These are phyloP conservation scores for Himantopus leucocephalus DNA, from an alignment of 2,113 vertebrate species.

Conservation along the genomic window DNA sequence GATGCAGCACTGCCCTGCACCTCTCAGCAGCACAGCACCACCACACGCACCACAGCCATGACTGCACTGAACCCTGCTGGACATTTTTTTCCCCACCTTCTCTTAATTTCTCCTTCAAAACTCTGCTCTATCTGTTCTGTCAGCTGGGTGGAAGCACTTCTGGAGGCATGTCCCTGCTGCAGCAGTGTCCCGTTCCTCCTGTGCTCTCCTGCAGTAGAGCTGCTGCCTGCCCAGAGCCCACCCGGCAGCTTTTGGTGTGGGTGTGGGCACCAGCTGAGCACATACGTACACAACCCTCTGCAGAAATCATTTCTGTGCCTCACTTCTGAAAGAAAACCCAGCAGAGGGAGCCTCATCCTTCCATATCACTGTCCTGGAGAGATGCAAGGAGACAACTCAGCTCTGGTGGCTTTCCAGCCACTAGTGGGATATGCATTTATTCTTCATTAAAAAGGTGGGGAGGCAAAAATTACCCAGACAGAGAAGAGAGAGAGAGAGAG, in stretches of 20 bases:
- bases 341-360: neutral
- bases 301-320: neutral
- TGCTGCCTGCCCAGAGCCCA: neutral
- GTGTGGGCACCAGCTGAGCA: neutral
- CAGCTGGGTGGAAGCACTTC: neutral
- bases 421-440: neutral
- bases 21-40: neutral
- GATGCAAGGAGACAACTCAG: neutral
- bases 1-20: accelerated
- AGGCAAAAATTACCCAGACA: neutral
- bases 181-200: accelerated
- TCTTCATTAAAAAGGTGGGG: neutral
- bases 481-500: neutral
- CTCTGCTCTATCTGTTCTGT: neutral
- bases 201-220: neutral
- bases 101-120: neutral
- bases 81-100: neutral
- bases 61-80: neutral
- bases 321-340: neutral
- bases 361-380: neutral
- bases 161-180: neutral
- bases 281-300: neutral
- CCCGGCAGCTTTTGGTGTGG: neutral
- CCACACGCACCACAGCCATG: accelerated
- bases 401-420: neutral